A percentile compares a stretch with the other conserved stretches of the same genome.
These are phyloP conservation scores for Diarsia mendica DNA, from an alignment of 2,888 invertebrate genomes.

Conservation along the genomic window DNA sequence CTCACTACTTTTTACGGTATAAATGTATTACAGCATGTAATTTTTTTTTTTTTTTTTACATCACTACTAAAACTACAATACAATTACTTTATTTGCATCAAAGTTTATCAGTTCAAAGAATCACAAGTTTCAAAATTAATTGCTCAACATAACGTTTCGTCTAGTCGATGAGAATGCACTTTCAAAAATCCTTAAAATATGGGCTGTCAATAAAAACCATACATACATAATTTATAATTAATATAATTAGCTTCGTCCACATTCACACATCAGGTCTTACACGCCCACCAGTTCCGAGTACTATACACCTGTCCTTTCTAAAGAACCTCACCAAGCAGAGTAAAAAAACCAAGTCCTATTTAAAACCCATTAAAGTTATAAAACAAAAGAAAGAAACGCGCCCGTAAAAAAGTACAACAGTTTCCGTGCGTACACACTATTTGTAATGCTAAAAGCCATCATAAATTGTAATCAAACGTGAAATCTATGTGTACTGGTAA, in stretches of 20 bases:
- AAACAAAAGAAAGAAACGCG: neutral
- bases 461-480: constrained; percentile 49
- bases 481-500: constrained; percentile 52
- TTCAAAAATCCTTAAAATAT: neutral
- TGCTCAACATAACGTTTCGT: neutral
- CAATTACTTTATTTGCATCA: neutral
- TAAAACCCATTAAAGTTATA: constrained; percentile 9
- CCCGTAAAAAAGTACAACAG: neutral
- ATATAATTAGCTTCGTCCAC: no score
- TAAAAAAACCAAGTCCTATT: neutral
- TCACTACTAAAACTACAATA: no score
- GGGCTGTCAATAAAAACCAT: neutral
- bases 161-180: neutral
- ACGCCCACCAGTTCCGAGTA: no score
- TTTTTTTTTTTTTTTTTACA: no score
- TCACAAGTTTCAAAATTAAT: no score
- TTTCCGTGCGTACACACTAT: constrained; percentile 45
- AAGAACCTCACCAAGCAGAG: neutral
- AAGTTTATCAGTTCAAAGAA: neutral
- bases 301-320: no score
- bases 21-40: neutral
- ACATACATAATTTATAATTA: no score
- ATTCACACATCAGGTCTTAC: no score
- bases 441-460: constrained; percentile 47
- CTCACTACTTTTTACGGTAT: no score